Evolutionary conservation across 2,113 vertebrate species (phyloP).

Genomic region (Genyomyrus donnyi): DNA sequence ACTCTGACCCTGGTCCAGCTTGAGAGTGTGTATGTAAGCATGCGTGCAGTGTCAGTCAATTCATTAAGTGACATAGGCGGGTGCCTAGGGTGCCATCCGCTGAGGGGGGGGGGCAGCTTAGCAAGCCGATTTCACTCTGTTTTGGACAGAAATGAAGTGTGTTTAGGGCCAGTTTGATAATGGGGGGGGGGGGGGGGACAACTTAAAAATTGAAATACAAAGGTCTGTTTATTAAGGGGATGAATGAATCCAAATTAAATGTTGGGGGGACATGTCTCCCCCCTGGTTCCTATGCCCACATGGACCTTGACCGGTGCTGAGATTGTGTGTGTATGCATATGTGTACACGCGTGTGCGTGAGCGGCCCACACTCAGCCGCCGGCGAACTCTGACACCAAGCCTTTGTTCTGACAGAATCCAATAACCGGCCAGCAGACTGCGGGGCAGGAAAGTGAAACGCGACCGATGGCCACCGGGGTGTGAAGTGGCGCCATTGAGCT

Average conservation of each 20-base stretch:
- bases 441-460: constrained; percentile 42
- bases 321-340: neutral
- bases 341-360: neutral
- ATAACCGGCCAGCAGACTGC: neutral
- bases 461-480: constrained; percentile 45
- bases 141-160: neutral
- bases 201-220: neutral
- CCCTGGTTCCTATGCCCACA: neutral
- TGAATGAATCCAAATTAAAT: neutral
- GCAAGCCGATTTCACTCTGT: neutral
- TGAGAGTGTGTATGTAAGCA: neutral
- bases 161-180: neutral
- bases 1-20: neutral
- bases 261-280: neutral
- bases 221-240: neutral
- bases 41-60: neutral
- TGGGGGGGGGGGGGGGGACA: neutral
- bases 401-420: constrained; percentile 6
- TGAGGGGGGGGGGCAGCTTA: neutral
- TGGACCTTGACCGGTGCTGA: neutral
- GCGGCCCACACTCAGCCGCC: too few species aligned
- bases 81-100: neutral
- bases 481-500: constrained; percentile 53
- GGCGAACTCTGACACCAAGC: neutral
- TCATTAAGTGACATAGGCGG: neutral